phyloP scores from a whole-genome alignment of 2,797 vertebrate genomes.

The Phrynocephalus vlangalii region DNA sequence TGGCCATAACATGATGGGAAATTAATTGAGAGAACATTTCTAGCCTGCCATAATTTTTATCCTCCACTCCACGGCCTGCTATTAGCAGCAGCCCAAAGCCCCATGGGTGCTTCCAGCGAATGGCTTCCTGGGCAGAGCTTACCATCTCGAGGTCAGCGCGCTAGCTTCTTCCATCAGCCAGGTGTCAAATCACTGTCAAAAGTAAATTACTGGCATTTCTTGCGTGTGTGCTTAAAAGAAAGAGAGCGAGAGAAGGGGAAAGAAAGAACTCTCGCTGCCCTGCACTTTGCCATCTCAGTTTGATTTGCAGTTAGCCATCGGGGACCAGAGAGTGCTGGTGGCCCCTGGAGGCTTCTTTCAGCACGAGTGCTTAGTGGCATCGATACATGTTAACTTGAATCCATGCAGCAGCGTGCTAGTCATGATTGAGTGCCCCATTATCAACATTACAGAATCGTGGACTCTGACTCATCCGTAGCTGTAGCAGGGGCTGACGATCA shows the following conservation, averaged over 20 bases:
- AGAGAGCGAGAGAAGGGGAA: too few species aligned
- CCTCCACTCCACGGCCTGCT: constrained; percentile 73
- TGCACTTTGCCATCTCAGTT: constrained; percentile 53
- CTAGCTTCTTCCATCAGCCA: constrained; percentile 74
- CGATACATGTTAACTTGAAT: constrained; percentile 48
- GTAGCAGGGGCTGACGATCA: not conserved
- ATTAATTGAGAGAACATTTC: constrained; percentile 83
- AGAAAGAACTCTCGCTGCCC: constrained; percentile 61
- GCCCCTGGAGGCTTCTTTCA: constrained; percentile 59
- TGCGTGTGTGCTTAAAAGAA: constrained; percentile 39
- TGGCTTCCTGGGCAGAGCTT: constrained; percentile 73
- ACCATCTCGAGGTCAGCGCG: constrained; percentile 70
- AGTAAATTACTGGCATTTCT: constrained; percentile 75
- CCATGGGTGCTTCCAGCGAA: constrained; percentile 76
- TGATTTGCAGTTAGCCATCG: constrained; percentile 69
- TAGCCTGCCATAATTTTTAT: constrained; percentile 73
- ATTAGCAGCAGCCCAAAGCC: constrained; percentile 79
- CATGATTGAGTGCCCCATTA: constrained; percentile 35
- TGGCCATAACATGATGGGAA: constrained; percentile 78
- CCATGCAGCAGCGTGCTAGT: constrained; percentile 9
- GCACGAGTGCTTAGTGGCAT: constrained; percentile 63
- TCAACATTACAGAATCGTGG: constrained; percentile 34
- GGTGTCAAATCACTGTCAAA: constrained; percentile 79
- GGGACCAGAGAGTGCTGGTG: constrained; percentile 65
- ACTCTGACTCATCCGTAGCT: constrained; percentile 35